Evolutionary conservation across 2,888 invertebrate genomes (phyloP).

Genomic region (Stenchaetothrips biformis): DNA sequence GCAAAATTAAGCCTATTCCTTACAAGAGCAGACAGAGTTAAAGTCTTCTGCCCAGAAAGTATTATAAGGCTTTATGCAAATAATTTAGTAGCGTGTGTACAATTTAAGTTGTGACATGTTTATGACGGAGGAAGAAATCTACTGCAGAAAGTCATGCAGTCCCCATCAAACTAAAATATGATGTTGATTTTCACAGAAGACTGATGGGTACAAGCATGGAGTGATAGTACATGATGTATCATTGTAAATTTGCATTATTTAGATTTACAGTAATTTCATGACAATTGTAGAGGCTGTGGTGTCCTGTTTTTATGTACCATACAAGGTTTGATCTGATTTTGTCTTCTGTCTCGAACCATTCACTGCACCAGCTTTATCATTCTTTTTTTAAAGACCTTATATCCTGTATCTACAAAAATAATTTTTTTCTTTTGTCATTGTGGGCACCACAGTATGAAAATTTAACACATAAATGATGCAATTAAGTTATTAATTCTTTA

Average conservation of each 20-base stretch:
- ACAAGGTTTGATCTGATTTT: not conserved
- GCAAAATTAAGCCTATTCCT: not conserved
- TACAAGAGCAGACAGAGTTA: not conserved
- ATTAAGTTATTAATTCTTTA: not conserved
- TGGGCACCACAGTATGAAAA: not conserved
- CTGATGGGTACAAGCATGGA: conserved; percentile 18
- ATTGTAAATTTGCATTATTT: not conserved
- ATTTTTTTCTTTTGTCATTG: not conserved
- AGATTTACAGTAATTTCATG: conserved; percentile 3
- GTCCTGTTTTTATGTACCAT: not conserved
- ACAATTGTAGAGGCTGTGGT: conserved; percentile 1
- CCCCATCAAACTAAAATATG: conserved; percentile 9
- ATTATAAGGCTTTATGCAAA: conserved; percentile 2
- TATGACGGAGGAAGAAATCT: conserved; percentile 6
- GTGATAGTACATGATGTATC: conserved; percentile 9
- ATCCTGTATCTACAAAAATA: not conserved
- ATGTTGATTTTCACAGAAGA: conserved; percentile 1
- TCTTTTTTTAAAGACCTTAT: not conserved
- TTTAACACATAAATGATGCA: not conserved
- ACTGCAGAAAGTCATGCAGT: not conserved
- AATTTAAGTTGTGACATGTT: not conserved
- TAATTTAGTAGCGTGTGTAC: not conserved
- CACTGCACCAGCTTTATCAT: not conserved
- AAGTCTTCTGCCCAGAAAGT: conserved; percentile 14
- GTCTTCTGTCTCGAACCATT: not conserved